Conservation (phyloP, 2,113 vertebrate genomes). For the Leuciscus idus region DNA sequence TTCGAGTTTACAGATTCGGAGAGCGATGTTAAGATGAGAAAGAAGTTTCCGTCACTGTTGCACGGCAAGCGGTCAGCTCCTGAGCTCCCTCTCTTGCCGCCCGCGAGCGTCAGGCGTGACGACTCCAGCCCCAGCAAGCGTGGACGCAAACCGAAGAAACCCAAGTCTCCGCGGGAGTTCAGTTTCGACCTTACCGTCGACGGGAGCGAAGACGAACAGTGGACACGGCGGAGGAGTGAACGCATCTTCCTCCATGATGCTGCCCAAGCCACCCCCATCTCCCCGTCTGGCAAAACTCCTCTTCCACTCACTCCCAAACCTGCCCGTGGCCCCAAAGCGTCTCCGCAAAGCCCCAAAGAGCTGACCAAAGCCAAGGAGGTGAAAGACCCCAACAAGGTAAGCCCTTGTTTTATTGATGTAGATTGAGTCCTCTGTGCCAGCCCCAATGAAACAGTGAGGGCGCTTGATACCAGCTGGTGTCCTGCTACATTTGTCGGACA, state of each 20-base stretch:
- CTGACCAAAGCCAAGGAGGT: slow-evolving; percentile 78
- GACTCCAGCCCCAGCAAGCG: slow-evolving; percentile 78
- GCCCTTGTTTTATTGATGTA: slow-evolving; percentile 53
- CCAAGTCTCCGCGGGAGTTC: slow-evolving; percentile 80
- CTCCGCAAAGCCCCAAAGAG: slow-evolving; percentile 79
- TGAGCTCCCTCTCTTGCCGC: slow-evolving; percentile 75
- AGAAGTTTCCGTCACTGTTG: slow-evolving; percentile 84
- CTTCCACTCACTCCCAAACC: slow-evolving; percentile 75
- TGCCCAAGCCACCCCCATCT: slow-evolving; percentile 66
- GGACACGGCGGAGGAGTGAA: slow-evolving; percentile 91
- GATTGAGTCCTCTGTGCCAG: slow-evolving; percentile 4
- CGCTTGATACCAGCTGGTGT: slow-evolving; percentile 63
- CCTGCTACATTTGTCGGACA: slow-evolving; percentile 67
- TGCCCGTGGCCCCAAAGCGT: slow-evolving; percentile 76
- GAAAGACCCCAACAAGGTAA: slow-evolving; percentile 74
- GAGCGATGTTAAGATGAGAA: slow-evolving; percentile 84
- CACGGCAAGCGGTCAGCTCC: slow-evolving; percentile 85
- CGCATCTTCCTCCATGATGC: slow-evolving; percentile 95
- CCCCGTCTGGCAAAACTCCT: slow-evolving; percentile 61
- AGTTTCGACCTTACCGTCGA: slow-evolving; percentile 85
- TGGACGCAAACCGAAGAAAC: slow-evolving; percentile 80
- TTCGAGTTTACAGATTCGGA: slow-evolving; percentile 94
- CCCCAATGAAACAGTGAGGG: slow-evolving; percentile 46
- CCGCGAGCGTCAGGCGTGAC: slow-evolving; percentile 55
- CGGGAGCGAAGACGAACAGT: slow-evolving; percentile 90